Base-by-base conservation (phyloP, 2,888 invertebrate species). In the Epiperipatus broadwayi region DNA sequence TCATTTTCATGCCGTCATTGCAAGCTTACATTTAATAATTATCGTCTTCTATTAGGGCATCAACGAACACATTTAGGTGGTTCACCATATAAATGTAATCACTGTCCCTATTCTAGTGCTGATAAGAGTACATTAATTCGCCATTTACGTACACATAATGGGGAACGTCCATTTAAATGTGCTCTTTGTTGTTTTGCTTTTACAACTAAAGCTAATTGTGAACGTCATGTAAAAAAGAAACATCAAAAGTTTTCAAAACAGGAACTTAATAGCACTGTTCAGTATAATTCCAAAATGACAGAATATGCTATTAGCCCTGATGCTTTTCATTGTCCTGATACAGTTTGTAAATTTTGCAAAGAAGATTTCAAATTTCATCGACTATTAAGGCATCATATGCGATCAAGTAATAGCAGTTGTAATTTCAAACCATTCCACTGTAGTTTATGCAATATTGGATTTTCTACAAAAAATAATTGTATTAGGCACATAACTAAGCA, bases 181-280 rank as follows among this genome's bases (percentile, higher is more conserved):
- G 74, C 78, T 1, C 70, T 89, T n/a, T 93, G 93, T 59, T 83
- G 83, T 53, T 89, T 84, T 54, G 87, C 89, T 2, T 93, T 93
- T 59, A 91, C 91, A 19, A 91, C 91, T 1, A 89, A 91, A 63
- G 89, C 91, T 2, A 91, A 93, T 56, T 93, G 93, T 57, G 91
- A 93, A 61, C 68, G 91, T 4, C 91, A 93, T 58, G 68, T 91
- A 49, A 69, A 87, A 46, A 91, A 91, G 57, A 71, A 85, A 18
- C 91, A 91, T 53, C 75, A 77, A 0, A 83, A 83, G 58, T 70
- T 73, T 1, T 75, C 78, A 2, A 70, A 84, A 39, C 81, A 85
- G 48, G 85, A 89, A 49, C 78, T 89, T 0, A 83, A 85, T 55
- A 73, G 75, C 46, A 72, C 79, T 4, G 79, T 89, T 42, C 52